Conservation (phyloP, 2,797 vertebrate genomes). For the Tragopan temminckii region DNA sequence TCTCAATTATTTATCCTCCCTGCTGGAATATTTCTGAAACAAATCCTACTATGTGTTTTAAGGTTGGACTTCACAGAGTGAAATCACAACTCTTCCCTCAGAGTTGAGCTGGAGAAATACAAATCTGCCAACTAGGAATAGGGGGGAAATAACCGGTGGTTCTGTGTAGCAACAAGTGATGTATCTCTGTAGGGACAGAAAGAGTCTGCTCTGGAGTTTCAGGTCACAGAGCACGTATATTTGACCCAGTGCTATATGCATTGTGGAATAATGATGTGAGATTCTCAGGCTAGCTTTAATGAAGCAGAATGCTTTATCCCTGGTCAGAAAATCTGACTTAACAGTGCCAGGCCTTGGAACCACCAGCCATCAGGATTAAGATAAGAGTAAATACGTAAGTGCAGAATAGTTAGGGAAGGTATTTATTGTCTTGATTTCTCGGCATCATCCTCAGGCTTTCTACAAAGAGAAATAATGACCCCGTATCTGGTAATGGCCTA, state of each 20-base stretch:
- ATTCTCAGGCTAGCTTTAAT: not conserved
- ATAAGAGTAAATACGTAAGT: not conserved
- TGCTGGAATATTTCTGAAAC: slow-evolving; percentile 62
- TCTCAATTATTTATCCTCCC: slow-evolving; percentile 62
- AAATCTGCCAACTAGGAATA: slow-evolving; percentile 57
- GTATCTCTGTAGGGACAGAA: slow-evolving; percentile 61
- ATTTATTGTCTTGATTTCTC: slow-evolving; percentile 25
- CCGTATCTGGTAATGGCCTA: not conserved
- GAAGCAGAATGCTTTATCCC: not conserved
- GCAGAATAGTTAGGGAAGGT: not conserved
- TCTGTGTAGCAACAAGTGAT: slow-evolving; percentile 54
- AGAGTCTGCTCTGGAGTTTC: slow-evolving; percentile 45
- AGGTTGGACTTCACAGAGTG: slow-evolving; percentile 41
- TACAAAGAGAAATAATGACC: not conserved
- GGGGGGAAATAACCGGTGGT: slow-evolving; percentile 45
- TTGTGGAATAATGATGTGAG: slow-evolving; percentile 52
- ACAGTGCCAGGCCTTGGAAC: not conserved
- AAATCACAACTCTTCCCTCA: slow-evolving; percentile 45
- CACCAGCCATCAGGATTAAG: not conserved
- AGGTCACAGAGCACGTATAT: slow-evolving; percentile 11
- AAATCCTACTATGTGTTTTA: slow-evolving; percentile 71
- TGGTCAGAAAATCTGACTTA: not conserved
- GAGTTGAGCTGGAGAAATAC: slow-evolving; percentile 56
- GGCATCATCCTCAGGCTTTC: not conserved
- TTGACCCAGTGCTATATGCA: not conserved